A percentile compares a stretch with the other conserved stretches of the same genome.
These are phyloP conservation scores for Staurois parvus DNA, from an alignment of 2,797 vertebrate species.

Conservation along the genomic window DNA sequence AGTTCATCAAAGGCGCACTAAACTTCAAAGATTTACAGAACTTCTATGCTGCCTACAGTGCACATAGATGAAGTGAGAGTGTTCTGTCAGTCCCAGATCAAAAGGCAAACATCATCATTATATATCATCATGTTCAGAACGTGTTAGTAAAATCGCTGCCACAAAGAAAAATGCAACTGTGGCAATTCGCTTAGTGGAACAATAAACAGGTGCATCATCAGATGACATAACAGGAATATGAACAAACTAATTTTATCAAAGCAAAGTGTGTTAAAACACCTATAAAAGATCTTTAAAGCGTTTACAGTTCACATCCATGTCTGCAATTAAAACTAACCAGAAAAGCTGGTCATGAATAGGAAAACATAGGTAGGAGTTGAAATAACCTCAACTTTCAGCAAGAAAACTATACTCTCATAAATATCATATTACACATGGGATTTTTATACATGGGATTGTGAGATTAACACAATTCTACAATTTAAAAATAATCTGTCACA, in stretches of 20 bases:
- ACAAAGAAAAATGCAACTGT: slow-evolving; percentile 53
- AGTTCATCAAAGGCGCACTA: slow-evolving; percentile 57
- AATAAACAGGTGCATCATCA: slow-evolving; percentile 43
- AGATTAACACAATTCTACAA: too few relatives aligned
- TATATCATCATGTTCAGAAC: slow-evolving; percentile 46
- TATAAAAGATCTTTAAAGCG: neutral
- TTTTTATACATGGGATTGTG: too few relatives aligned
- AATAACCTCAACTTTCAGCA: too few relatives aligned
- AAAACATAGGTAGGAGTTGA: neutral
- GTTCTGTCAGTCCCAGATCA: slow-evolving; percentile 57
- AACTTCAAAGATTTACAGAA: slow-evolving; percentile 59
- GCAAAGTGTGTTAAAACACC: neutral
- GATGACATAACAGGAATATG: slow-evolving; percentile 18
- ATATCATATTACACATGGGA: too few relatives aligned
- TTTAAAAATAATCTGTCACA: too few relatives aligned
- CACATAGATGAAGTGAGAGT: slow-evolving; percentile 42
- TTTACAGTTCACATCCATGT: neutral
- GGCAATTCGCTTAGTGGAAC: slow-evolving; percentile 39
- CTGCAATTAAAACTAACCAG: neutral
- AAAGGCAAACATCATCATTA: slow-evolving; percentile 57
- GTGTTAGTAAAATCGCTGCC: slow-evolving; percentile 13
- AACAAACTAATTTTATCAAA: slow-evolving; percentile 1
- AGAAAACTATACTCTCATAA: too few relatives aligned
- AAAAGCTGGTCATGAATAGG: neutral
- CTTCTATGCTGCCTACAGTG: slow-evolving; percentile 52